These are phyloP conservation scores for Characodon lateralis DNA, from an alignment of 2,797 vertebrate genomes.

Conservation along the genomic window DNA sequence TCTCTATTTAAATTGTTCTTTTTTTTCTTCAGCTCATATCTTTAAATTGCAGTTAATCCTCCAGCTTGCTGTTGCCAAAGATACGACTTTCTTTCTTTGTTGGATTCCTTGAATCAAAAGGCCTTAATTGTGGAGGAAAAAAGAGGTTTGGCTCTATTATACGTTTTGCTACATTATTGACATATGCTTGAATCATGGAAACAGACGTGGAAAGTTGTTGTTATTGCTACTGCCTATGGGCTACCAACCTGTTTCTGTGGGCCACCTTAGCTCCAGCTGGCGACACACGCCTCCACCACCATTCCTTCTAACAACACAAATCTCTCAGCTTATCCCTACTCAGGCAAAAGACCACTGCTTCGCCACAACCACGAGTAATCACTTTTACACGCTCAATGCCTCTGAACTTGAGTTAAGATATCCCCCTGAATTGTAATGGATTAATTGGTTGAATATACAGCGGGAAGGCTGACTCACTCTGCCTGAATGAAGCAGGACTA, in stretches of 20 bases:
- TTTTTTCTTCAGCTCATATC: not conserved
- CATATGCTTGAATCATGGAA: not conserved
- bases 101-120: not conserved
- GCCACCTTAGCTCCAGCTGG: constrained; percentile 44
- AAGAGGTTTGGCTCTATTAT: not conserved
- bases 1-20: not conserved
- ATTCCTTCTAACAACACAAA: constrained; percentile 54
- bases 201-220: not conserved
- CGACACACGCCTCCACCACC: constrained; percentile 31
- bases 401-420: constrained; percentile 65
- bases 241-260: constrained; percentile 48
- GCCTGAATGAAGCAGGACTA: constrained; percentile 38
- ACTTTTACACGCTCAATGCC: constrained; percentile 59
- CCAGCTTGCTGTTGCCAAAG: not conserved
- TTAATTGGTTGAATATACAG: constrained; percentile 70
- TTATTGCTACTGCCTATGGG: constrained; percentile 12
- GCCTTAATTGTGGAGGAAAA: not conserved
- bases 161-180: constrained; percentile 2
- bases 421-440: constrained; percentile 62
- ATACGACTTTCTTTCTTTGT: not conserved
- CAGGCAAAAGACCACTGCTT: constrained; percentile 57
- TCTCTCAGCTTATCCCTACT: constrained; percentile 61
- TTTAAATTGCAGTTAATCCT: not conserved
- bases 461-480: constrained; percentile 48
- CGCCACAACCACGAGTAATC: constrained; percentile 51